These are phyloP conservation scores for Cynocephalus volans DNA, from an alignment of 2,113 vertebrate genomes.

Conservation along the genomic window DNA sequence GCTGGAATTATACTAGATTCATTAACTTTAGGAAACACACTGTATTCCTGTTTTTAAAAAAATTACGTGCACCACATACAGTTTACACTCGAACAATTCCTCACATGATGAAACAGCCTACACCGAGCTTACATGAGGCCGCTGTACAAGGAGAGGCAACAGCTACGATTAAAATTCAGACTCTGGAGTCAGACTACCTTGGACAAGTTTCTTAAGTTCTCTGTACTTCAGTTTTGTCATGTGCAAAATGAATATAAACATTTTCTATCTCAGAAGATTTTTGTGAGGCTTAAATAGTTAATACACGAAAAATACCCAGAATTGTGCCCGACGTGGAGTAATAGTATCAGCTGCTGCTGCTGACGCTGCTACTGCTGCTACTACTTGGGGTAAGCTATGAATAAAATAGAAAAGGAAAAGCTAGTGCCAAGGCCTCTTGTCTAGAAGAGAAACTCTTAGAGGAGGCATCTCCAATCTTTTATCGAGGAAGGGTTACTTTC, in stretches of 20 bases:
- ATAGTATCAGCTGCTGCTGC: neutral
- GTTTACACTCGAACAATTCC: neutral
- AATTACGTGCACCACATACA: neutral
- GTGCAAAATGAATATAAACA: neutral
- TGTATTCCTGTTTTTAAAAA: neutral
- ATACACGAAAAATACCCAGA: neutral
- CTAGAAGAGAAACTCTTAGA: neutral
- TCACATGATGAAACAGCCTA: neutral
- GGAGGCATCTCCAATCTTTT: neutral
- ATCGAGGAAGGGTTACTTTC: neutral
- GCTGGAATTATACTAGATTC: neutral
- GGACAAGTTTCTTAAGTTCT: neutral
- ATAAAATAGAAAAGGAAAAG: neutral
- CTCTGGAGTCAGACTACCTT: too few relatives aligned
- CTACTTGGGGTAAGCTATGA: too few relatives aligned
- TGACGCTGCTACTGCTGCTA: neutral
- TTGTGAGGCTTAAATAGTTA: neutral
- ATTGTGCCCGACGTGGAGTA: neutral
- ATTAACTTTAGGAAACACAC: neutral
- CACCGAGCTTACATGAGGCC: rapidly evolving
- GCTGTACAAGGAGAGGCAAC: neutral
- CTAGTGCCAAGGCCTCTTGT: neutral
- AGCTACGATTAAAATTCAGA: neutral
- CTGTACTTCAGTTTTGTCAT: neutral
- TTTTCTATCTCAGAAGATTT: neutral